phyloP scores from a whole-genome alignment of 1,140 invertebrate genomes.

The Heliconius hewitsoni region DNA sequence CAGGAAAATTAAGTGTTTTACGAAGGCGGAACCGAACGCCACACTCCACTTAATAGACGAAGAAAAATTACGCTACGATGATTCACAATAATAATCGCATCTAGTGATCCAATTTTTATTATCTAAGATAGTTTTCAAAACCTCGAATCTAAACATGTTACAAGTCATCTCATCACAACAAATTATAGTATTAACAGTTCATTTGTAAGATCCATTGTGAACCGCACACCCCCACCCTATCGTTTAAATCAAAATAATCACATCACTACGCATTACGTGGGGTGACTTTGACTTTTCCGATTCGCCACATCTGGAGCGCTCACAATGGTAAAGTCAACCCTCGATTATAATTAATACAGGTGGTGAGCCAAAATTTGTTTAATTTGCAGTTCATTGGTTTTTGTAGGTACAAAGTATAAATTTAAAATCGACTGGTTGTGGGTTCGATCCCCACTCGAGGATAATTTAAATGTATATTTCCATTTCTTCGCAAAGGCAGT shows the following conservation, averaged over 20 bases:
- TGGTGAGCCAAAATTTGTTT: constrained; percentile 25
- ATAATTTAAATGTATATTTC: too few relatives aligned
- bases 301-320: constrained; percentile 39
- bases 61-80: too few relatives aligned
- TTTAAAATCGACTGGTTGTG: too few relatives aligned
- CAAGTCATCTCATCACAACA: constrained; percentile 11
- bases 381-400: background rate
- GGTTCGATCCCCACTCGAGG: too few relatives aligned
- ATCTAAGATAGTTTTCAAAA: background rate
- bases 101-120: too few relatives aligned
- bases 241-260: constrained; percentile 24
- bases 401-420: too few relatives aligned
- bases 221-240: constrained; percentile 13
- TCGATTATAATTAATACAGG: constrained; percentile 35
- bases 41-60: too few relatives aligned
- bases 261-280: constrained; percentile 34
- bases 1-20: too few relatives aligned
- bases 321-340: constrained; percentile 35
- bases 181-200: constrained; percentile 15
- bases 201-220: constrained; percentile 11
- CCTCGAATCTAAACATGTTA: background rate
- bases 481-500: too few relatives aligned
- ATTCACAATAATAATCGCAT: too few relatives aligned
- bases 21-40: too few relatives aligned
- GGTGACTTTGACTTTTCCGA: constrained; percentile 41